phyloP scores from a whole-genome alignment of 2,797 vertebrate genomes.

The Alfaro cultratus region DNA sequence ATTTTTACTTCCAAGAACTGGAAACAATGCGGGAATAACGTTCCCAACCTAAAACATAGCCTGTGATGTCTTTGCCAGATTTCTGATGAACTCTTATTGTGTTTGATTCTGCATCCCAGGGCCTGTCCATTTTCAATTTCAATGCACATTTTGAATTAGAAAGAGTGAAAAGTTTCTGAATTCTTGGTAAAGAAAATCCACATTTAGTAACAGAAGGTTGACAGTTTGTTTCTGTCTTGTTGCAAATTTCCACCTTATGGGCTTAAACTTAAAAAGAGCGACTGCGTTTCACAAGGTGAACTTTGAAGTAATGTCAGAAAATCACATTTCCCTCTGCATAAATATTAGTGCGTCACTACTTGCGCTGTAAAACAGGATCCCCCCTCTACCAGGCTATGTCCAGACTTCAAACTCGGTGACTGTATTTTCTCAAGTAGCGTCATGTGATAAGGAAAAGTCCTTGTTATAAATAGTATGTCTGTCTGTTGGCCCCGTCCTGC shows the following conservation, averaged over 20 bases:
- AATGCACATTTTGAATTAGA: constrained; percentile 16
- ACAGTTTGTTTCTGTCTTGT: background rate
- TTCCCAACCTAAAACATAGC: background rate
- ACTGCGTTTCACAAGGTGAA: background rate
- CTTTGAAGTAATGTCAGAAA: background rate
- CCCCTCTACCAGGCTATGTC: background rate
- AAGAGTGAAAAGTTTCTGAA: constrained; percentile 6
- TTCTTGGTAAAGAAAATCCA: constrained; percentile 3
- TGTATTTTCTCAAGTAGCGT: constrained; percentile 42
- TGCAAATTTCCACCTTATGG: background rate
- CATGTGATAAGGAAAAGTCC: constrained; percentile 53
- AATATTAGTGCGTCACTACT: background rate
- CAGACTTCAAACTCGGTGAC: constrained; percentile 30
- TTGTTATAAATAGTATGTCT: constrained; percentile 59
- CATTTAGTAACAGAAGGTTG: constrained; percentile 1
- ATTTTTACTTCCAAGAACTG: background rate
- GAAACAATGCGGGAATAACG: background rate
- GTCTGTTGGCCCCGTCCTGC: constrained; percentile 51
- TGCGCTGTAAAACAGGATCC: background rate
- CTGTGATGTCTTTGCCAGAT: background rate
- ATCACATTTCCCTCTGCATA: background rate
- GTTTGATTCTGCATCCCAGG: background rate
- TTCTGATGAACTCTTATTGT: background rate
- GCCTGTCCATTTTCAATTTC: constrained; percentile 6
- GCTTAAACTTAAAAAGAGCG: background rate